These are phyloP conservation scores for Piscicola geometra DNA, from an alignment of 2,888 invertebrate genomes.

Conservation along the genomic window DNA sequence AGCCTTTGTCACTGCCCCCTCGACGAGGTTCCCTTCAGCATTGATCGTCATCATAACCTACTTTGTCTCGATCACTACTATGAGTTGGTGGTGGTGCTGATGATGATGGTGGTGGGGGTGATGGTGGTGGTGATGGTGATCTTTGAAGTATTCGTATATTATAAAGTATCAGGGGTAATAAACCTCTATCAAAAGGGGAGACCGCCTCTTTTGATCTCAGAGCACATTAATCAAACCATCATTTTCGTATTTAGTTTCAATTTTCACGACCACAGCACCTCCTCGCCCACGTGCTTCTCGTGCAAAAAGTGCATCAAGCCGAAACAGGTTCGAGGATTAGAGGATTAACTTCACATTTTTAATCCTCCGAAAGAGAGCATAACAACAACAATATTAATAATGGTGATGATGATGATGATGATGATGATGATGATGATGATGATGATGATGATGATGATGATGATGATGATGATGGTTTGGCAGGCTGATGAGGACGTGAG, in stretches of 20 bases:
- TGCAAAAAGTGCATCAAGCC: slow-evolving; percentile 5
- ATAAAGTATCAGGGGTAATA: no score
- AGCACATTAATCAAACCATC: no score
- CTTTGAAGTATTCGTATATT: no score
- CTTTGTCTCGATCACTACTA: slow-evolving; percentile 27
- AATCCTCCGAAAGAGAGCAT: no score
- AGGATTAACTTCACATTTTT: no score
- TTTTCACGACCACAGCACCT: neutral
- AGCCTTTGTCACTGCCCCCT: slow-evolving; percentile 14
- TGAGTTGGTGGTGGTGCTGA: neutral
- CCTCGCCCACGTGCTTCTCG: neutral
- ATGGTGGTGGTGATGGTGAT: neutral
- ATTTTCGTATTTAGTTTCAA: no score
- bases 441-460: no score
- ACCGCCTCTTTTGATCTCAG: no score
- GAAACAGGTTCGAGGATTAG: neutral
- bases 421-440: no score
- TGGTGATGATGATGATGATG: no score
- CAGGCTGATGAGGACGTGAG: slow-evolving; percentile 22
- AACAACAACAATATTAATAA: no score
- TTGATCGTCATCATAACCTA: slow-evolving; percentile 18
- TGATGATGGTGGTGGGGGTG: neutral
- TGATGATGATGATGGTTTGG: neutral
- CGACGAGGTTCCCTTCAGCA: slow-evolving; percentile 8
- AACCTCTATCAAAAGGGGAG: no score